Base-by-base conservation (phyloP, 2,888 invertebrate genomes). In the Drosophila atripex region DNA sequence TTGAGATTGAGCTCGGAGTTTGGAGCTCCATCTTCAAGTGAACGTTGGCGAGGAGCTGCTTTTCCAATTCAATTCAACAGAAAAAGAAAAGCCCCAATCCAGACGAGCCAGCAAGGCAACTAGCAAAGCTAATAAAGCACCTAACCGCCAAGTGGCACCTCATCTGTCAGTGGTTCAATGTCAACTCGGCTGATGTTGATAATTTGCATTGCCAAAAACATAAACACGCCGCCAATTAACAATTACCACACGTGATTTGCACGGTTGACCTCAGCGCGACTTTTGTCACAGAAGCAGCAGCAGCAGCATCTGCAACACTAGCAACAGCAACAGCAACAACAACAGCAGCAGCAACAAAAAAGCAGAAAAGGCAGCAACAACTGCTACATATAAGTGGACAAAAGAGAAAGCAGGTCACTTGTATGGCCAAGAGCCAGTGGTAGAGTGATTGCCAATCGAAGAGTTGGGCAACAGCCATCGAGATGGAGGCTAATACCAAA, bases 341-440 rank as follows among this genome's bases (percentile, higher is more conserved):
- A 23, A 32, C 25, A 47, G 28, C 32, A 18, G 16, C 52, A 32
- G 21, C 59, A 49, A 39, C 52, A 51, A 23, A 41, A 58, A 32
- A 32, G 28, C 49, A 39, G 12, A 16, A 58, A 58, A 46, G 39
- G 59, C 56, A 50, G 43, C 52, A 68, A 57, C 51, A 38, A 41
- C 75, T 71, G 73, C 75, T 75, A 71, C 79, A 76, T 75, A 71
- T 58, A 76, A 77, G 77, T 76, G 77, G 79, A 73, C 87, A 89
- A 89, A 89, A 90, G 89, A 89, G 89, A 89, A 89, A 90, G 90
- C 89, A 90, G 89, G 89, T 90, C 90, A 90, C 89, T 89, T 89
- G 89, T 87, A 86, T 89, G 86, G 88, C 89, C 82, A 89, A 70
- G 59, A 65, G 65, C 66, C 57, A 64, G 61, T 61, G 56, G 60